Evolutionary conservation across 1,140 invertebrate genomes (phyloP), one percentile per base, ranked within the genome.

Genomic region (Papilio dardanus): DNA sequence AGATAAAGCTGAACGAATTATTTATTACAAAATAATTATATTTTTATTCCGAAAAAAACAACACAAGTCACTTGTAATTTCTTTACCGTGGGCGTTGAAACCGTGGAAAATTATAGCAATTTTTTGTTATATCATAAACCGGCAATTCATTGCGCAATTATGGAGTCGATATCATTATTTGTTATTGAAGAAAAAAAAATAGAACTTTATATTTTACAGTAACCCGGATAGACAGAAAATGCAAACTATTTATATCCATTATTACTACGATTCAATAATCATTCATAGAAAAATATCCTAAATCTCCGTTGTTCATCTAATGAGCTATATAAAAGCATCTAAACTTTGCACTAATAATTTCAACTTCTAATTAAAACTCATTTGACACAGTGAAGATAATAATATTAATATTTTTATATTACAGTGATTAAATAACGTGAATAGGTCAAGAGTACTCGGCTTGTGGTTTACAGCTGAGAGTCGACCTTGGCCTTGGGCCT

Each of bases 401-500:
- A 54, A 54, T 28, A 24, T 28, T 3, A 30, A 50, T n/a, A 21
- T 19, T 19, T 50, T 62, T 62, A 14, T 30, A 14, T 28, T 3
- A 5, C 65, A 19, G 1, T 31, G 28, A 31, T 66, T 66, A 33
- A 66, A 66, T 66, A 66, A 30, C 65, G 16, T 19, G 6, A 66
- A 31, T 66, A 66, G 65, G 65, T 66, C 65, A 19, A 66, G n/a
- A 35, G n/a, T 19, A 14, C 31, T 66, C 65, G 12, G n/a, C 65
- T 33, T 19, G 30, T 65, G 30, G 62, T 31, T 66, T 66, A 31
- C 65, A 35, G 31, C 65, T 66, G 65, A 19, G 28, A 66, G 30
- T 6, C 65, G 65, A 66, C 65, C 65, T 66, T 66, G 65, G 65
- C 31, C 65, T 31, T 66, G 30, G 7, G 65, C 7, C 24, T 66